These are phyloP conservation scores for Trochalopteron elliotii DNA, from an alignment of 2,113 vertebrate species.

Conservation along the genomic window DNA sequence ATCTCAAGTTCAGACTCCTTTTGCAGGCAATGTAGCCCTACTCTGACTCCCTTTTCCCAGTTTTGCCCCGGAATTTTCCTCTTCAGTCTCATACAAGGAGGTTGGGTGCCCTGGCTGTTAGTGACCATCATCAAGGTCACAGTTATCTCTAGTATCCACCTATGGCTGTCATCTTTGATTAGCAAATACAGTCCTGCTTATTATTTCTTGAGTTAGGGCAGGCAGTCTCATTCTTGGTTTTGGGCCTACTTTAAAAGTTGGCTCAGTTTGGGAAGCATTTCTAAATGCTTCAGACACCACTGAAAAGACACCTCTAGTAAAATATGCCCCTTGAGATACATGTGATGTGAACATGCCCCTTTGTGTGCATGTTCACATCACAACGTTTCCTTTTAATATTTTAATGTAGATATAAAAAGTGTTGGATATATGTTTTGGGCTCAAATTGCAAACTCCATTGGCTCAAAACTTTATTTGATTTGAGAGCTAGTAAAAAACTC, in stretches of 20 bases:
- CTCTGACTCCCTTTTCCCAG: neutral
- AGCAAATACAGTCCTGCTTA: neutral
- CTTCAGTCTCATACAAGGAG: neutral
- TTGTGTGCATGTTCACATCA: neutral
- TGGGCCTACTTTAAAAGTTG: neutral
- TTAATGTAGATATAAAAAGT: neutral
- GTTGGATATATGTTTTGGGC: neutral
- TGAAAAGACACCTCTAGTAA: neutral
- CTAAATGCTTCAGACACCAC: neutral
- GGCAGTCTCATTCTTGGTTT: neutral
- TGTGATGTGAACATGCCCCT: no score
- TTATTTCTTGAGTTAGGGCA: neutral
- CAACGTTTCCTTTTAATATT: neutral
- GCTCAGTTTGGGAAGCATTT: neutral
- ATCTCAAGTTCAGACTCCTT: neutral
- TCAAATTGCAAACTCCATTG: neutral
- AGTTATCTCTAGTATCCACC: neutral
- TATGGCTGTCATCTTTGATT: neutral
- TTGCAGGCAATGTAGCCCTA: accelerated
- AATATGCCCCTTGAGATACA: neutral
- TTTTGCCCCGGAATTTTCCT: neutral
- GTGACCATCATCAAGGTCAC: neutral
- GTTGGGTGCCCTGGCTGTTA: neutral
- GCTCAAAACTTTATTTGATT: neutral
- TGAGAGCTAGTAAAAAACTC: neutral